Conservation (phyloP, 2,797 vertebrate genomes). For the Danio albolineatus region DNA sequence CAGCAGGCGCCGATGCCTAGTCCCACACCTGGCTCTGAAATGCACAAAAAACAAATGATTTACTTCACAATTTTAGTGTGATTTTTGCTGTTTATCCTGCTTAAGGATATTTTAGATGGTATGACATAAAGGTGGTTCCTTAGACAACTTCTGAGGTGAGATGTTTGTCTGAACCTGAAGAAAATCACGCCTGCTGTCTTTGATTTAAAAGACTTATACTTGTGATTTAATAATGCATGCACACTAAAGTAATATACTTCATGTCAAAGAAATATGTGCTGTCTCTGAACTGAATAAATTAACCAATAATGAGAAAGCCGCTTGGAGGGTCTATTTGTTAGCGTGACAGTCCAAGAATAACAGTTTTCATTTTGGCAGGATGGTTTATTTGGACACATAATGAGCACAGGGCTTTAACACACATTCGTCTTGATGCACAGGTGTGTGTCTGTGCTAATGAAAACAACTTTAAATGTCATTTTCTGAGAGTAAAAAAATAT, state of each 20-base stretch:
- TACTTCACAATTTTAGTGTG: neutral
- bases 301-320: conserved; percentile 3
- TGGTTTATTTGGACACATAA: conserved; percentile 3
- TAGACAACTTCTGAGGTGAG: neutral
- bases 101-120: neutral
- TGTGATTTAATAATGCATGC: neutral
- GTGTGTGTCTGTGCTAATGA: conserved; percentile 8
- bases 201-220: conserved; percentile 5
- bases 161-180: neutral
- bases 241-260: neutral
- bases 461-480: conserved; percentile 13
- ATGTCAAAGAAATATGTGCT: conserved; percentile 8
- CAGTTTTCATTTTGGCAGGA: conserved; percentile 40
- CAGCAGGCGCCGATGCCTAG: conserved; percentile 94
- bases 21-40: conserved; percentile 89
- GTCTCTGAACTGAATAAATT: conserved; percentile 1
- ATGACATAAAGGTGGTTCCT: neutral
- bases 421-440: neutral
- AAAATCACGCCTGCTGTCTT: neutral
- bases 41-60: conserved; percentile 39
- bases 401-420: neutral
- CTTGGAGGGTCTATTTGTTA: conserved; percentile 21
- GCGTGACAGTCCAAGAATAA: conserved; percentile 11
- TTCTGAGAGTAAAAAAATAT: neutral
- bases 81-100: neutral